Base-by-base conservation (phyloP, 2,888 invertebrate genomes). In the Silvanus unidentatus region DNA sequence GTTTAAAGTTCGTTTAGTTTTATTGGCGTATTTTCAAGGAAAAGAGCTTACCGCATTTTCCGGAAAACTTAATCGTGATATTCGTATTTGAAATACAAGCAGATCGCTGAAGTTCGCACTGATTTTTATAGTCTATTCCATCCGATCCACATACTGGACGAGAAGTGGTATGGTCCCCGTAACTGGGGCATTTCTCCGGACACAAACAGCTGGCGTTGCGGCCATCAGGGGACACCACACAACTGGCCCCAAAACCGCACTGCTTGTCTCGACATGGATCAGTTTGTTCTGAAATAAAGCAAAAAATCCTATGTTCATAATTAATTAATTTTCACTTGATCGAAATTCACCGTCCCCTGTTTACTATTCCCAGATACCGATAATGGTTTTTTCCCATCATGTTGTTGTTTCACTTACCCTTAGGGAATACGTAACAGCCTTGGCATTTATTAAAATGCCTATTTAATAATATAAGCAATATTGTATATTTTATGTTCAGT, bases 91-190 rank as follows among this genome's bases (percentile, higher is more conserved):
- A 75, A 45, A 80, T 78, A 73, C 94, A 95, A 9, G 92, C 86
- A 39, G 84, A 80, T 53, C 82, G 77, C 60, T 86, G 81, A 73
- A 94, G 77, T 67, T 90, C 86, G 75, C 94, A 95, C 58, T 87
- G 84, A 65, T 87, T 89, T 45, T 79, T 78, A 70, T 95, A 94
- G 67, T 91, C 90, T 50, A 80, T 75, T 6, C 88, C 89, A 73
- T 94, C 89, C 63, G 82, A 76, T 68, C 89, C 88, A 70, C 93
- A 93, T 38, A 93, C 82, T 1, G 88, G 84, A 43, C 82, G 75
- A 28, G 87, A 86, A 47, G 84, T 86, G 54, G 83, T 79, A 73
- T 86, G 87, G 73, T 91, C 90, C 3, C 90, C 90, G 72, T 86
- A 88, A 68, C 79, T 83, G 43, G 87, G 86, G 67, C 92, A 92